A percentile compares a stretch with the other conserved stretches of the same genome.
Conservation (phyloP, 2,797 vertebrate species). For the Rallus crepitans region DNA sequence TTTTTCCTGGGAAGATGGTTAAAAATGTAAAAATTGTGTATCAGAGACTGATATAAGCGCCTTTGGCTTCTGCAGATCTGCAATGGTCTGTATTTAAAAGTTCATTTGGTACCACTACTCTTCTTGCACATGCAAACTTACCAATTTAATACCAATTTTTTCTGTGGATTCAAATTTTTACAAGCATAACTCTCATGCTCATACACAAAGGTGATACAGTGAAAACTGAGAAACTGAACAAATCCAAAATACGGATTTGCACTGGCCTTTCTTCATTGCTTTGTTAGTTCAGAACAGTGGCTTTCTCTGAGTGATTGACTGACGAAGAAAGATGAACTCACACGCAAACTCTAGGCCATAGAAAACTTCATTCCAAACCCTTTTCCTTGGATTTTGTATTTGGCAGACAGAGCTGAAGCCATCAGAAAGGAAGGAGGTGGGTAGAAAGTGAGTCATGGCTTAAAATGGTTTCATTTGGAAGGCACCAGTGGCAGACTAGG, state of each 20-base stretch:
- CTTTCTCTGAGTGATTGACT: not conserved
- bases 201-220: not conserved
- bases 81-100: not conserved
- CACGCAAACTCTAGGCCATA: not conserved
- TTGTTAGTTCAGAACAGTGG: not conserved
- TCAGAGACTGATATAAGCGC: not conserved
- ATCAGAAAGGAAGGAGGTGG: not conserved
- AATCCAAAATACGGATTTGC: not conserved
- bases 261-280: not conserved
- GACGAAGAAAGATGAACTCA: not conserved
- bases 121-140: not conserved
- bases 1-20: not conserved
- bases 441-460: not conserved
- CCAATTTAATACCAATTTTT: not conserved
- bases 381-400: not conserved
- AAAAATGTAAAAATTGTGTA: not conserved
- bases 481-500: not conserved
- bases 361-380: not conserved
- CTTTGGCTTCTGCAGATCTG: not conserved
- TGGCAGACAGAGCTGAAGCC: not conserved
- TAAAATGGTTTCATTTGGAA: not conserved
- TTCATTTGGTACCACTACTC: not conserved
- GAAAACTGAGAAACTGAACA: not conserved
- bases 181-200: not conserved
- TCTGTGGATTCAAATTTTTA: not conserved